Base-by-base conservation (phyloP, 2,797 vertebrate species). In the Acanthurus leucopareius region DNA sequence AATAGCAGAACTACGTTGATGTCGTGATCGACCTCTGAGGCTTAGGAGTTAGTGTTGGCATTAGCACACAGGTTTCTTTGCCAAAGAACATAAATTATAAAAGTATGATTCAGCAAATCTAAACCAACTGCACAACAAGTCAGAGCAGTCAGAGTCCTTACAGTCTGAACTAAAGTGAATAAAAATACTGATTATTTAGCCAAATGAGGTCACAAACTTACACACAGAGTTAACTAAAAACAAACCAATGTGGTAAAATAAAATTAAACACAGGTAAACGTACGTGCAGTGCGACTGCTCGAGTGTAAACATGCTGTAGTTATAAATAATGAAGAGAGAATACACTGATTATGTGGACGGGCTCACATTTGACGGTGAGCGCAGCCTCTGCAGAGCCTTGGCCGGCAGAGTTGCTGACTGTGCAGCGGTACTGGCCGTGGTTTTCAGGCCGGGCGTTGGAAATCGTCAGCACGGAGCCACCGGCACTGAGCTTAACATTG, bases 361-460 rank as follows among this genome's bases (percentile, higher is more conserved):
- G 95, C 98, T 97, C 85, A 96, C 95, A 54, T 71, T 96, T 97
- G 79, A 99, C 95, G 1, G 92, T 92, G 3, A 99, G 95, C 57
- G 89, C 90, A 64, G 96, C 96, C 0, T 92, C 89, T 3, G 93
- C 95, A 59, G 94, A 89, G 70, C 89, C 87, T 0, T 95, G 93
- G 0, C 97, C 97, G 0, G 93, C 96, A 42, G 92, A 82, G 15
- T 95, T 97, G 82, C 92, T 81, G 2, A 95, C 98, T 79, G 96
- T 79, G 0, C 98, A 99, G 83, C 95, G 97, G 84, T 98, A 99
- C 61, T 96, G 79, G 0, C 98, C 98, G 0, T 97, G 97, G 94
- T 99, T 98, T 82, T 83, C 87, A 42, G 91, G 93, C 0, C 89
- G 93, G 63, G 94, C 85, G 0, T 84, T 77, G 0, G 93, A 44